These are phyloP conservation scores for Oceanodroma tethys DNA, from an alignment of 2,113 vertebrate species.

Conservation along the genomic window DNA sequence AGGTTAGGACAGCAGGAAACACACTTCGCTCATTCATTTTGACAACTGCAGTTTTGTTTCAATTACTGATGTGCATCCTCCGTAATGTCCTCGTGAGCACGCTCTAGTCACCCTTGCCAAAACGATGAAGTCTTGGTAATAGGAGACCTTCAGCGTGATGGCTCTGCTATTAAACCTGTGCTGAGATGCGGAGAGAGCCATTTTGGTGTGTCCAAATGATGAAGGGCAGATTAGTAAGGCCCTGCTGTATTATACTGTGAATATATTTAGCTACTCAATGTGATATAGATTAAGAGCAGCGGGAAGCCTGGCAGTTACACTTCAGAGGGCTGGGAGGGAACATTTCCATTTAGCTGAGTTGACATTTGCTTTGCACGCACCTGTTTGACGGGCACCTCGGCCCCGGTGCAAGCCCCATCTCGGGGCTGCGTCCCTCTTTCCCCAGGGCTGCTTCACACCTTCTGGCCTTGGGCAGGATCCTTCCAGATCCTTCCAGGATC, in stretches of 20 bases:
- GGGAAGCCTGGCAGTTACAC: slow-evolving; percentile 23
- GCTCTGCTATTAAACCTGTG: not conserved
- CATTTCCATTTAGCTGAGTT: not conserved
- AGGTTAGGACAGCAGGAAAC: not conserved
- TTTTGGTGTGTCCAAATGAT: not conserved
- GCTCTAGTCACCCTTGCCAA: not conserved
- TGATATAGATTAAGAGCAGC: slow-evolving; percentile 28
- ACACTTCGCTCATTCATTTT: not conserved
- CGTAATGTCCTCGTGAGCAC: not conserved
- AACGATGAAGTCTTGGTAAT: not conserved
- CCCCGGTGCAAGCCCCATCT: not conserved
- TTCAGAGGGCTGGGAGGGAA: not conserved
- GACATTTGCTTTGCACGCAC: not conserved
- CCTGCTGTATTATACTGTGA: not conserved
- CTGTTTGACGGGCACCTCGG: not conserved
- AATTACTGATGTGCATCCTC: not conserved
- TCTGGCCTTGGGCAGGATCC: not conserved
- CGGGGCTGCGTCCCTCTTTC: not conserved
- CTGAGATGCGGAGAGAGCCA: not conserved
- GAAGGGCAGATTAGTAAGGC: slow-evolving; percentile 30
- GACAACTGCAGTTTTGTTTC: slow-evolving; percentile 19
- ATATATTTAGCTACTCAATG: slow-evolving; percentile 36
- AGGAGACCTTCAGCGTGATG: not conserved
- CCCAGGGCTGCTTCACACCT: not conserved
- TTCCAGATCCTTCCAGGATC: too few species aligned